Evolutionary conservation across 2,888 invertebrate species (phyloP), one percentile per base, ranked within the genome.

Genomic region (Cordilura impudica): DNA sequence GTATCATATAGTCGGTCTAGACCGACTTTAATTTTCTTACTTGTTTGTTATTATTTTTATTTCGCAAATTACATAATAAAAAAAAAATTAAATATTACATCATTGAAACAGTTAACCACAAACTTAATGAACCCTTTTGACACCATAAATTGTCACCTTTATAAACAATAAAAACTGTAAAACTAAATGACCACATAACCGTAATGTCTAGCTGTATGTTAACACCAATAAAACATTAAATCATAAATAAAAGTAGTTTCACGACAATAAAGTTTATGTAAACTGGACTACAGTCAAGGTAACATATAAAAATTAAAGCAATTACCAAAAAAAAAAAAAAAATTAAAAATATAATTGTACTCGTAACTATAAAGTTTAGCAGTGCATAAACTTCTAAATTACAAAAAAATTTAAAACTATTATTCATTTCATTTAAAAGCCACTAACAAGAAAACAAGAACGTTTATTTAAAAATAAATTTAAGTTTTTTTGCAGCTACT

Each of bases 201-300:
- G 60, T 74, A 53, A 69, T 8, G 69, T 26, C 26, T 47, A 53
- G 45, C 23, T 26, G 49, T 1, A n/a, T 39, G 12, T 43, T 23
- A 43, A 21, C 31, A 45, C n/a, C 21, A 58, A 53, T 16, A n/a
- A 61, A 56, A 31, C 8, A 18, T 12, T 14, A 47, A 29, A 10
- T 1, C 2, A 16, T 16, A 45, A 58, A 21, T 43, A 49, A 53
- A 31, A 1, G 14, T 18, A 16, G 14, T 1, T 21, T 58, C 35
- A 67, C 49, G 14, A 54, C 35, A 47, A 53, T 51, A 70, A 45
- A 58, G 47, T 58, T 58, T 23, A 45, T 63, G 31, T 54, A 63
- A 73, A 58, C 26, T 45, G 23, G 29, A 67, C 53, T 47, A 61
- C 23, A 75, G 74, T 67, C 74, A 75, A 75, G 74, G 74, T 75